Percentiles rank a stretch among this genome's conserved stretches.
Evolutionary conservation across 2,797 vertebrate genomes (phyloP).

Genomic region (Oryzias sinensis): DNA sequence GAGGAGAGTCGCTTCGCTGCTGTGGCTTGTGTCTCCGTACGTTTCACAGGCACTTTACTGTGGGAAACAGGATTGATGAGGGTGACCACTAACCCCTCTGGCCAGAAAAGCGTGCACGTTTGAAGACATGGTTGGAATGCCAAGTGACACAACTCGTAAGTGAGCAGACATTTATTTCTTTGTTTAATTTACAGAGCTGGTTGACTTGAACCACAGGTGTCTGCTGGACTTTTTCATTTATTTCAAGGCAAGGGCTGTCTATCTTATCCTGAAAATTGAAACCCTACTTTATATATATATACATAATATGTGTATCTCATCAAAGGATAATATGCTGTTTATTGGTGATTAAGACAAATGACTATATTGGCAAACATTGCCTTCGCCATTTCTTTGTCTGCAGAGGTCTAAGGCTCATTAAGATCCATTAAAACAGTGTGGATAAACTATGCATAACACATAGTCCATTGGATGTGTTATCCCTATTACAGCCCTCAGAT

Average conservation of each 20-base stretch:
- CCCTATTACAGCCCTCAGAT: conserved; percentile 57
- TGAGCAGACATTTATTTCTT: not conserved
- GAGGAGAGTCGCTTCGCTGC: conserved; percentile 2
- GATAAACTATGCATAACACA: conserved; percentile 74
- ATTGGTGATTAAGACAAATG: conserved; percentile 58
- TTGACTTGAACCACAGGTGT: not conserved
- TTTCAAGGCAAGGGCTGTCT: too few species aligned
- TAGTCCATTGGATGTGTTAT: conserved; percentile 65
- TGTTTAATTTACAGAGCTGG: not conserved
- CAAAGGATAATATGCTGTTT: conserved; percentile 25
- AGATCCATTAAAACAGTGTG: conserved; percentile 56
- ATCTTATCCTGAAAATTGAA: too few species aligned
- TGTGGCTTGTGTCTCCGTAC: not conserved
- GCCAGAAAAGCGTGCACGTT: conserved; percentile 4
- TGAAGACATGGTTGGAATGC: conserved; percentile 68
- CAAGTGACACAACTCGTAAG: conserved; percentile 67
- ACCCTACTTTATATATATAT: too few species aligned
- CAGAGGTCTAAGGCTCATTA: conserved; percentile 67
- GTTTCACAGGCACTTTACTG: not conserved
- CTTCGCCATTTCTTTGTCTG: conserved; percentile 49
- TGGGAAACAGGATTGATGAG: conserved; percentile 4
- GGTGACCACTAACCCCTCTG: conserved; percentile 1
- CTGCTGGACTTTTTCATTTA: not conserved
- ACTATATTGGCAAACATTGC: conserved; percentile 63
- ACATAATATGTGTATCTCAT: not conserved